Conservation (phyloP, 2,113 vertebrate genomes). For the Piprites chloris region DNA sequence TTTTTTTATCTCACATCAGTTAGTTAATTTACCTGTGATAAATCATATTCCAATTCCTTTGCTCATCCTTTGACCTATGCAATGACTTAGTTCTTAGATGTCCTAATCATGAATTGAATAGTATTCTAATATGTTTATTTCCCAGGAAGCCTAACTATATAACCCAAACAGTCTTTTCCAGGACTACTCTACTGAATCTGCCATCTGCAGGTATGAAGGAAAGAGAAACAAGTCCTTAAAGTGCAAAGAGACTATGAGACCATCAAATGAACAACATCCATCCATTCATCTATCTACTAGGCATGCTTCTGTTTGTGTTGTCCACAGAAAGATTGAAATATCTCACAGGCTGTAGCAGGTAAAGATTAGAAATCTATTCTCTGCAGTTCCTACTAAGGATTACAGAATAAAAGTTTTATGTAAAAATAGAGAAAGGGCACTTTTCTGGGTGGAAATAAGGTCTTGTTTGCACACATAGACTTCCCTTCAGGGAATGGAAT, state of each 20-base stretch:
- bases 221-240: neutral
- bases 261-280: neutral
- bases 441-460: neutral
- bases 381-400: neutral
- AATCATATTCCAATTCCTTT: neutral
- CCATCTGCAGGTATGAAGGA: neutral
- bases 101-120: neutral
- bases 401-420: neutral
- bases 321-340: neutral
- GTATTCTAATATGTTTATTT: neutral
- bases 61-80: neutral
- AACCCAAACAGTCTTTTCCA: neutral
- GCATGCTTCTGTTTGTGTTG: neutral
- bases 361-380: neutral
- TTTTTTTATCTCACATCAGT: neutral
- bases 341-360: neutral
- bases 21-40: neutral
- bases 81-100: neutral
- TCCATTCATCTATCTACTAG: neutral
- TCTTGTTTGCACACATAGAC: accelerated
- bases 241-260: neutral
- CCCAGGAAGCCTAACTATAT: neutral
- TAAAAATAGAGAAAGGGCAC: neutral
- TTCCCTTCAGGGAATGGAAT: neutral
- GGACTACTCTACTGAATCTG: neutral